Conservation (phyloP, 2,888 invertebrate species). For the Chrysotoxum bicinctum region DNA sequence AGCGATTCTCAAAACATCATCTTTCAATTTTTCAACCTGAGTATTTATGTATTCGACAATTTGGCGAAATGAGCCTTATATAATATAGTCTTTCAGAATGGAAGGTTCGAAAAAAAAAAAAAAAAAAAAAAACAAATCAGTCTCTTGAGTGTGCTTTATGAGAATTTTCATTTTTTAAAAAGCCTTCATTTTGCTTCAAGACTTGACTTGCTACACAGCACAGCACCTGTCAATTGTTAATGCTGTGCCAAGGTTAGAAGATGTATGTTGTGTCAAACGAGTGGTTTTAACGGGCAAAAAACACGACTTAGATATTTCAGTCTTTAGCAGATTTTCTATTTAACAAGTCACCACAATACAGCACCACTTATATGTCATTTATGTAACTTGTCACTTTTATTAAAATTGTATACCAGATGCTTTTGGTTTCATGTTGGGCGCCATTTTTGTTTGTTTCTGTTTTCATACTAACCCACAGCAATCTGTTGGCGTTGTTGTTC, state of each 20-base stretch:
- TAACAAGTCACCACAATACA: background rate
- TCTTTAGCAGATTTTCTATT: background rate
- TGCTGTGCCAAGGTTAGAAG: constrained; percentile 42
- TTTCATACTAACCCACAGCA: background rate
- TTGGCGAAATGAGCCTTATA: background rate
- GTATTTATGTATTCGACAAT: constrained; percentile 46
- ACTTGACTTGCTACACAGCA: background rate
- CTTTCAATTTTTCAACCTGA: background rate
- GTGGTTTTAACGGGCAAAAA: constrained; percentile 19
- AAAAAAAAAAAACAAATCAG: background rate
- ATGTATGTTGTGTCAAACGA: constrained; percentile 33
- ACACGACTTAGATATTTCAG: background rate
- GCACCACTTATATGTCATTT: background rate
- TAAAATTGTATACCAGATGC: constrained; percentile 49
- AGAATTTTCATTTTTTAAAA: background rate
- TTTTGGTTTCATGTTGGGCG: constrained; percentile 43
- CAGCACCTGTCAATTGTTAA: constrained; percentile 36
- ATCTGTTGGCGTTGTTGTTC: background rate
- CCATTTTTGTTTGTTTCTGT: constrained; percentile 17
- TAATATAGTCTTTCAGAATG: background rate
- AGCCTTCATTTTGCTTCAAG: background rate
- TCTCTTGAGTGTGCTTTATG: background rate
- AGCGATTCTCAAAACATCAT: background rate
- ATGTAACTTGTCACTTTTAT: constrained; percentile 63
- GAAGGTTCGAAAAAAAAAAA: background rate